A percentile compares a stretch with the other conserved stretches of the same genome.
Conservation (phyloP, 2,113 vertebrate species). For the Ailuropoda melanoleuca region DNA sequence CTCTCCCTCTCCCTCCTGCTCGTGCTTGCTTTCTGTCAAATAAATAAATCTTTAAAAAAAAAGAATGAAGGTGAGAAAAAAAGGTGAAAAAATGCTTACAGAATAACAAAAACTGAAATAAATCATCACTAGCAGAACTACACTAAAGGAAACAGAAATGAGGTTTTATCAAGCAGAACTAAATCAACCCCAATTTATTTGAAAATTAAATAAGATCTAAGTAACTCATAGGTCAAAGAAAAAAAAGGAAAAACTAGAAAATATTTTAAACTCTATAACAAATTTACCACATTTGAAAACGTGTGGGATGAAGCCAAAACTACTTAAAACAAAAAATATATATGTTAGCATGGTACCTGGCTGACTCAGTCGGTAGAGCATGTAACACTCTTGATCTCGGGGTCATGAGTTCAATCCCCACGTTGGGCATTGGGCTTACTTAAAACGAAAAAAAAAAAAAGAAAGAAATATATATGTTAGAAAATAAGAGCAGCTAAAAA, state of each 20-base stretch:
- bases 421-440: background rate
- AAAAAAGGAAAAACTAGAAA: background rate
- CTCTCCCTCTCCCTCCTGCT: background rate
- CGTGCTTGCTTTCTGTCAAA: background rate
- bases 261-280: slow-evolving; percentile 1
- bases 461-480: background rate
- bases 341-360: background rate
- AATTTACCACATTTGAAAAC: background rate
- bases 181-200: background rate
- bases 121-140: background rate
- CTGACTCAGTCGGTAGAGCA: background rate
- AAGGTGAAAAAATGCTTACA: background rate
- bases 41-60: background rate
- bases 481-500: background rate
- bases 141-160: background rate
- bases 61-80: background rate
- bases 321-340: slow-evolving; percentile 16
- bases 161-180: background rate
- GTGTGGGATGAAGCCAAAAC: background rate
- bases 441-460: background rate
- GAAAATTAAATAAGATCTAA: slow-evolving; percentile 1
- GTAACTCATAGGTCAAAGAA: background rate
- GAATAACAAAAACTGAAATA: background rate
- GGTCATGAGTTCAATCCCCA: background rate
- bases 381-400: background rate